Base-by-base conservation (phyloP, 1,140 invertebrate genomes). In the Vanessa atalanta region DNA sequence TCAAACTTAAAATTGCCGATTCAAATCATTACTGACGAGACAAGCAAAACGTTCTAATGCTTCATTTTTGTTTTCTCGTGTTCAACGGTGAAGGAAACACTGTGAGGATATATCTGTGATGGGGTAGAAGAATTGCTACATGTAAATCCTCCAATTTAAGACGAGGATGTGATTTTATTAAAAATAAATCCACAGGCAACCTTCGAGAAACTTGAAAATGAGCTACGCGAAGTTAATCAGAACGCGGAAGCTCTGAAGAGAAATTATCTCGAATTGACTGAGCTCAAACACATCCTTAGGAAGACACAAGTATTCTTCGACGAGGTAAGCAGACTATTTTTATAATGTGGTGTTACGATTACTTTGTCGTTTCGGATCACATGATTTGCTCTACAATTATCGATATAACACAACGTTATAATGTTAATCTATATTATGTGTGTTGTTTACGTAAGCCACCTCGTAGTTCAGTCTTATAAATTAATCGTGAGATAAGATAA, bases 301-400 rank as follows among this genome's bases (percentile, higher is more conserved):
- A 99, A 99, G 93, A 99, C 99, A 23, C 98, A 99, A 94, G 96
- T 96, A 51, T 99, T 99, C 93, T 99, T 99, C 88, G 97, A 98
- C 82, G 98, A 99, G 96, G 98, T 99, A 95, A 95, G 95, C 61
- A 37, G 7, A 3, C n/a, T 23, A 31, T 26, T 3, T 7, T 23
- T n/a, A 16, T 43, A 11, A 43, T 9, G 37, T 43, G 15, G 8
- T 53, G 16, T 16, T 37, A 61, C 57, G 13, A 47, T 37, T 43
- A 53, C 16, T 76, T 53, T 26, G 37, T 15, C 23, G 26, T 61
- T 70, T 66, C 31, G 26, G 68, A 64, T 80, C 77, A 83, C 76
- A 84, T 80, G 78, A 80, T 82, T 78, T 78, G 51, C 67, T 69
- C 43, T 55, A 57, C 51, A 76, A 65, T 70, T 73, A 78, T 73